phyloP scores from a whole-genome alignment of 2,113 vertebrate species.

The Triplophysa siluroides region DNA sequence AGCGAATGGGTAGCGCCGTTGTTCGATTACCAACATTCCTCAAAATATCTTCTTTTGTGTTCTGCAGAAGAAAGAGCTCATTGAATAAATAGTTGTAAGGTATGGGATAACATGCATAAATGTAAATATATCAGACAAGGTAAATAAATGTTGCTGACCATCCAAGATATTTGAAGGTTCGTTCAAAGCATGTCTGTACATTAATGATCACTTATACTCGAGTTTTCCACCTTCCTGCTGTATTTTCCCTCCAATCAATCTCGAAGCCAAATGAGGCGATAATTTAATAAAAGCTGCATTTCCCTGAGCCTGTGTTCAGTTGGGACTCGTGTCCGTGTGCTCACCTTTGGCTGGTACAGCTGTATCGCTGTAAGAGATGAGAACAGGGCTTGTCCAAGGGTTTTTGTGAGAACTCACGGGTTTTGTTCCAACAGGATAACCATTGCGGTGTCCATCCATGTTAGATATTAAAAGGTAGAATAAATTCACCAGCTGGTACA shows the following conservation, averaged over 20 bases:
- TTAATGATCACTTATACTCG: slow-evolving; percentile 19
- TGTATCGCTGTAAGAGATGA: slow-evolving; percentile 2
- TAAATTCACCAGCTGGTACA: slow-evolving; percentile 53
- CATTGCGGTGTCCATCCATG: slow-evolving; percentile 32
- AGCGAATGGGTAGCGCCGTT: too few species aligned
- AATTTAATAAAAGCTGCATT: slow-evolving; percentile 16
- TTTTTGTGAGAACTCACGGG: slow-evolving; percentile 2
- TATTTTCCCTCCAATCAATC: slow-evolving; percentile 17
- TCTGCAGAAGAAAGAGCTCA: too few species aligned
- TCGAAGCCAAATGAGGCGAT: slow-evolving; percentile 8
- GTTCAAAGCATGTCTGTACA: slow-evolving; percentile 21
- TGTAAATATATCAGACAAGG: not conserved
- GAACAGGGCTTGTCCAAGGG: slow-evolving; percentile 27
- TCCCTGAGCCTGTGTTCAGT: not conserved
- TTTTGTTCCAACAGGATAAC: slow-evolving; percentile 25
- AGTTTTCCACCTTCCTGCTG: not conserved
- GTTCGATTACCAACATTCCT: too few species aligned
- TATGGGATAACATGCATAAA: not conserved
- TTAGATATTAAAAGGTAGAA: slow-evolving; percentile 51
- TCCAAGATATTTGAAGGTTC: not conserved
- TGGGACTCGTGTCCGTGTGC: not conserved
- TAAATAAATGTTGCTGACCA: slow-evolving; percentile 2
- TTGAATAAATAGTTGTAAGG: too few species aligned
- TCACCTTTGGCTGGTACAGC: slow-evolving; percentile 11
- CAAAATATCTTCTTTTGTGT: too few species aligned